Conservation (phyloP, 2,113 vertebrate species). For the Caloenas nicobarica region DNA sequence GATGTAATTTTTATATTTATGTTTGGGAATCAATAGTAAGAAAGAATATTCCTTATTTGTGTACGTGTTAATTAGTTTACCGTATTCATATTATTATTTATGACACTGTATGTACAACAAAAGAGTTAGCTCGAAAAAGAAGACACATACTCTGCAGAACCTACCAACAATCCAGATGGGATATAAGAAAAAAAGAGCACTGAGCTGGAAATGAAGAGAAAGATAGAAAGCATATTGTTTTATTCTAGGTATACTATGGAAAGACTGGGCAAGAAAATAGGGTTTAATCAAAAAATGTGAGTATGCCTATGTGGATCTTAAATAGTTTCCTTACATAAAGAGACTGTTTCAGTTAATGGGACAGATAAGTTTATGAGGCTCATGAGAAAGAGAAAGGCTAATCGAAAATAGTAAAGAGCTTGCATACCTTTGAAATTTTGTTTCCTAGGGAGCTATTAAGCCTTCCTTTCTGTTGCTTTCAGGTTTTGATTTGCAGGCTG, state of each 20-base stretch:
- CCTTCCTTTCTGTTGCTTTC: constrained; percentile 8
- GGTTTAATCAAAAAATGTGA: neutral
- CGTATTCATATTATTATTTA: neutral
- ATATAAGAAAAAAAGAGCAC: neutral
- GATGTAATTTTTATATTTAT: neutral
- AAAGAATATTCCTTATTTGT: neutral
- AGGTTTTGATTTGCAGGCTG: neutral
- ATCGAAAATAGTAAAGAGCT: neutral
- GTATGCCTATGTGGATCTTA: neutral
- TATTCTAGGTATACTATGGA: neutral
- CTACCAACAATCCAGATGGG: neutral
- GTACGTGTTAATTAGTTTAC: neutral
- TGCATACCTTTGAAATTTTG: constrained; percentile 17
- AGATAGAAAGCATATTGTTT: neutral
- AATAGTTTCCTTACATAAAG: neutral
- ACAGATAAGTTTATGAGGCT: neutral
- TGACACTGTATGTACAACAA: neutral
- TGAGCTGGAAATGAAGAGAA: neutral
- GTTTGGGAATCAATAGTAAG: neutral
- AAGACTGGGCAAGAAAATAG: neutral
- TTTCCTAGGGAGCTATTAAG: constrained; percentile 31
- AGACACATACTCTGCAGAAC: neutral
- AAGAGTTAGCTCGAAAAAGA: neutral
- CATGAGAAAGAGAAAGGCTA: neutral
- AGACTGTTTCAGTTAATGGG: neutral